Evolutionary conservation across 2,888 invertebrate species (phyloP), one percentile per base, ranked within the genome.

Genomic region (Trichacis sp.): DNA sequence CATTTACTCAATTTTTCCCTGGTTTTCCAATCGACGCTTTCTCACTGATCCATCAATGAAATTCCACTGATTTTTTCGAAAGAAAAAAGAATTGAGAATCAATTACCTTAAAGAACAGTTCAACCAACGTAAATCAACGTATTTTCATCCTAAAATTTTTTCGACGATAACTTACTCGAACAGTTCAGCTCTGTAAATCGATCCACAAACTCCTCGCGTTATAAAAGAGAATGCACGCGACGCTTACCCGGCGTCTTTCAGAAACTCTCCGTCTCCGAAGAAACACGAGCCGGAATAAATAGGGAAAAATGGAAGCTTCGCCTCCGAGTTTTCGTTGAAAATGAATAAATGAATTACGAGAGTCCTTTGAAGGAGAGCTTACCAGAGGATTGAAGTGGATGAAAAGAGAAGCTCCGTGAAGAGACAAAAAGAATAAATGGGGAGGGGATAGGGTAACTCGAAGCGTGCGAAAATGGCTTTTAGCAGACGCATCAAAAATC

Each of bases 311-410:
- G 57, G 50, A 58, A 61, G 56, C 52, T 56, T 51, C 38, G 30
- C 59, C 51, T 15, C 59, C 36, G 59, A 59, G 49, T 50, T 65
- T 71, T 71, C 71, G 74, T 75, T 75, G 74, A 74, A 68, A 76
- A 75, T 75, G 73, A 73, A 72, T 80, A 76, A 80, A 73, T 74
- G 76, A 80, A 78, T 79, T 75, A 77, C 72, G 62, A 47, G 69
- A 76, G 73, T 76, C 75, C 70, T 76, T 73, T 77, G 69, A 67
- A 69, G 70, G 42, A 38, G 47, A 46, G 51, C 54, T 50, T 40
- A 49, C 47, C 63, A 64, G 64, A 56, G 63, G 62, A 64, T 54
- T 47, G 71, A 65, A 68, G 66, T 67, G 61, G 59, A 68, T 63
- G 64, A 64, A 43, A 54, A 56, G 56, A 58, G 60, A 54, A 65